Conservation (phyloP, 2,797 vertebrate genomes). For the Perodicticus potto region DNA sequence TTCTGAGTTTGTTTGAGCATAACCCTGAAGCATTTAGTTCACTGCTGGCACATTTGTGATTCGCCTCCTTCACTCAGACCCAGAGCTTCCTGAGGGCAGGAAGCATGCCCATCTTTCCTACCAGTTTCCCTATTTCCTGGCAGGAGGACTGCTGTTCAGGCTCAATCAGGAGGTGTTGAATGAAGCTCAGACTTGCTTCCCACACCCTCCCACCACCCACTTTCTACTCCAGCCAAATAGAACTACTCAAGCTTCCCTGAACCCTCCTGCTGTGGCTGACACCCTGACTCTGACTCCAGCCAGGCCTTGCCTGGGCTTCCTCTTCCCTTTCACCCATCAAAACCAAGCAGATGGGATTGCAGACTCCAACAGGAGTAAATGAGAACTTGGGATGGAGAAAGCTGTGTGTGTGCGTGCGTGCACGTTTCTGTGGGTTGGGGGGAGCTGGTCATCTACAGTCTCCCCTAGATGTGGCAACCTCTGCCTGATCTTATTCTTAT, state of each 20-base stretch:
- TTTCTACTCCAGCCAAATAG: constrained; percentile 65
- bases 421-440: rapidly evolving
- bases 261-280: not conserved
- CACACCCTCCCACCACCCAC: constrained; percentile 45
- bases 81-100: constrained; percentile 72
- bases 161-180: constrained; percentile 60
- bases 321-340: not conserved
- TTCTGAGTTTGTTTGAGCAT: not conserved
- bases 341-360: not conserved
- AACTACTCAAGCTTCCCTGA: constrained; percentile 44
- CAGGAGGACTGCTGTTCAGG: not conserved
- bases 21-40: not conserved
- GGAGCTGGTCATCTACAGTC: not conserved
- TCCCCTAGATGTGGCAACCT: not conserved
- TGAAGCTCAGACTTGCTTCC: constrained; percentile 67
- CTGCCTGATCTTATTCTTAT: not conserved
- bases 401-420: too few species aligned
- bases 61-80: not conserved
- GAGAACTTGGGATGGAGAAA: not conserved
- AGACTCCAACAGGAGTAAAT: not conserved
- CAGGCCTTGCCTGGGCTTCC: not conserved
- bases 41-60: not conserved
- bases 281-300: not conserved
- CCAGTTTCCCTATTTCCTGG: not conserved
- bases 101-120: not conserved